These are phyloP conservation scores for Vidua macroura DNA, from an alignment of 2,113 vertebrate genomes.

Conservation along the genomic window DNA sequence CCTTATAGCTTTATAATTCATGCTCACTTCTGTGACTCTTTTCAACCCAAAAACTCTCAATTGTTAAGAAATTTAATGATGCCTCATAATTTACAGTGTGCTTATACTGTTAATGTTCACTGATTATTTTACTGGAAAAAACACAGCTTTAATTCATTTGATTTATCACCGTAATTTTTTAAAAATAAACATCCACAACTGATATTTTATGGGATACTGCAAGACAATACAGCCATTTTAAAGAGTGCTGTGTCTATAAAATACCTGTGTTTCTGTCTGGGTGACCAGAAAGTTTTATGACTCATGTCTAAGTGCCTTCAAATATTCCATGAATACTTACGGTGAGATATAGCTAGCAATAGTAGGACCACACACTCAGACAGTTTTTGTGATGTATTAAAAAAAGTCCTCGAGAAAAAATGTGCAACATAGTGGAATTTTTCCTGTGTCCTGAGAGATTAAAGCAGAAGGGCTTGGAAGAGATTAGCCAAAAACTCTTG, in stretches of 20 bases:
- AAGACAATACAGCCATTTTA: not conserved
- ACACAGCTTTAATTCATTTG: not conserved
- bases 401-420: not conserved
- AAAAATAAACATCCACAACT: not conserved
- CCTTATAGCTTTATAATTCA: not conserved
- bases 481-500: not conserved
- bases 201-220: not conserved
- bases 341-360: not conserved
- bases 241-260: not conserved
- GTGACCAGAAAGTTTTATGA: not conserved
- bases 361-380: rapidly evolving
- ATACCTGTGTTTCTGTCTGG: not conserved
- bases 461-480: not conserved
- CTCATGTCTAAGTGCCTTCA: not conserved
- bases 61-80: not conserved
- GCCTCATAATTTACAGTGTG: not conserved
- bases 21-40: not conserved
- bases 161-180: not conserved
- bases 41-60: not conserved
- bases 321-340: not conserved
- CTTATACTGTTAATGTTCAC: not conserved
- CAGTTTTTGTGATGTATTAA: not conserved
- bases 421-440: not conserved
- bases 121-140: constrained; percentile 20
- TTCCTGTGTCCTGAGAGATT: not conserved